Percentiles rank a stretch among this genome's conserved stretches.
Conservation (phyloP, 2,113 vertebrate genomes). For the Hucho hucho region DNA sequence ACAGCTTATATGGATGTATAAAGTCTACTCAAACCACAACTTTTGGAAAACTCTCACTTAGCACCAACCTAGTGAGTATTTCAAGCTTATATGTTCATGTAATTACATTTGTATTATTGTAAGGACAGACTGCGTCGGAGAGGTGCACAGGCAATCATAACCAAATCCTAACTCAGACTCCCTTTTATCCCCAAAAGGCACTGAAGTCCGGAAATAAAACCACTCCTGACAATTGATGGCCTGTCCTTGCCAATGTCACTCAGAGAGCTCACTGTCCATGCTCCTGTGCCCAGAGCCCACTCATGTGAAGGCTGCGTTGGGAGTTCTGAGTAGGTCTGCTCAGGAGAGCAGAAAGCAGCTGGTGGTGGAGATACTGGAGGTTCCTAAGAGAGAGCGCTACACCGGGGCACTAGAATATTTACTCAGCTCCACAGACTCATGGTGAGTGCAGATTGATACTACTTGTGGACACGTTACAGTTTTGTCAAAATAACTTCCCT, state of each 20-base stretch:
- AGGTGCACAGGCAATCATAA: no score
- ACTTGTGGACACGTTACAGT: not conserved
- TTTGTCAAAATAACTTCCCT: no score
- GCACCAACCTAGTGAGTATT: no score
- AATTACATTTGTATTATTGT: no score
- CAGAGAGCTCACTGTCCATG: slow-evolving; percentile 6
- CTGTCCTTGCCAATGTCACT: slow-evolving; percentile 5
- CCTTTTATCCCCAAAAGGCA: no score
- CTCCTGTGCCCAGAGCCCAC: slow-evolving; percentile 33
- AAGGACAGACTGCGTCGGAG: no score
- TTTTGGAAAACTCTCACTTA: no score
- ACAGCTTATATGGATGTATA: no score
- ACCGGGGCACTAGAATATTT: slow-evolving; percentile 26
- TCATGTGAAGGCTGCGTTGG: slow-evolving; percentile 35
- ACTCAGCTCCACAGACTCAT: slow-evolving; percentile 26
- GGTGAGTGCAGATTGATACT: slow-evolving; percentile 34
- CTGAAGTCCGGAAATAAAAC: not conserved
- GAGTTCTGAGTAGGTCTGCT: slow-evolving; percentile 14
- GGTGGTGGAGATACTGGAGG: slow-evolving; percentile 30
- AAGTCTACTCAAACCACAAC: no score
- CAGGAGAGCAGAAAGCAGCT: slow-evolving; percentile 28
- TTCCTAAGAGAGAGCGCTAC: slow-evolving; percentile 17
- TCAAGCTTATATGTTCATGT: no score
- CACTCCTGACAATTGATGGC: not conserved
- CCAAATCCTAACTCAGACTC: no score